phyloP scores from a whole-genome alignment of 2,888 invertebrate species.

The Phyllotreta striolata region DNA sequence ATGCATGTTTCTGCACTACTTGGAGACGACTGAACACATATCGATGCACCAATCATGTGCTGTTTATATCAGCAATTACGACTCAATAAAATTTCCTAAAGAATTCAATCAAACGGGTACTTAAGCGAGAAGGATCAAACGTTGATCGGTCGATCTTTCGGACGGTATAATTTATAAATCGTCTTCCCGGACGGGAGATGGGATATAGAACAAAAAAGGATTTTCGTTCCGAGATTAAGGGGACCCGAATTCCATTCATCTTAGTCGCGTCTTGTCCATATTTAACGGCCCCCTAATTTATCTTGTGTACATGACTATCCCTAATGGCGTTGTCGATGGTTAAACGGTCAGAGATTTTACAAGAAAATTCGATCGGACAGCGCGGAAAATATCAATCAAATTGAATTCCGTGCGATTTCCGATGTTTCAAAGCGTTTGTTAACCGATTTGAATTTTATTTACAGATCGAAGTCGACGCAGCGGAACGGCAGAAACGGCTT shows the following conservation, averaged over 20 bases:
- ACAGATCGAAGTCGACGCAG: neutral
- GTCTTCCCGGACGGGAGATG: slow-evolving; percentile 28
- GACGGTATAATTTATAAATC: slow-evolving; percentile 42
- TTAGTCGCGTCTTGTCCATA: slow-evolving; percentile 56
- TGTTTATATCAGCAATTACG: slow-evolving; percentile 3
- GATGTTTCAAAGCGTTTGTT: slow-evolving; percentile 17
- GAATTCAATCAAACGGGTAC: slow-evolving; percentile 14
- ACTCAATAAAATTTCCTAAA: slow-evolving; percentile 15
- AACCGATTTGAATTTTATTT: slow-evolving; percentile 7
- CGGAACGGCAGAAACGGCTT: neutral
- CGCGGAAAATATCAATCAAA: too few relatives aligned
- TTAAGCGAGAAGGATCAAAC: too few relatives aligned
- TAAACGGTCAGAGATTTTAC: slow-evolving; percentile 34
- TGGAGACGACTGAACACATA: too few relatives aligned
- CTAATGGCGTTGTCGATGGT: slow-evolving; percentile 44
- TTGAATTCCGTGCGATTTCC: too few relatives aligned
- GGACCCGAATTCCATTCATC: slow-evolving; percentile 50
- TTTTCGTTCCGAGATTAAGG: slow-evolving; percentile 23
- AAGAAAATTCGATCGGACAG: slow-evolving; percentile 8
- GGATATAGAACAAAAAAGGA: slow-evolving; percentile 34
- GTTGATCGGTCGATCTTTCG: neutral
- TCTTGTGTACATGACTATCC: slow-evolving; percentile 55
- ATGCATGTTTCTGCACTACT: too few relatives aligned
- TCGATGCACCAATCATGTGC: too few relatives aligned
- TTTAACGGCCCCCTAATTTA: slow-evolving; percentile 55